phyloP scores from a whole-genome alignment of 2,113 vertebrate species.

The Catagonus wagneri region DNA sequence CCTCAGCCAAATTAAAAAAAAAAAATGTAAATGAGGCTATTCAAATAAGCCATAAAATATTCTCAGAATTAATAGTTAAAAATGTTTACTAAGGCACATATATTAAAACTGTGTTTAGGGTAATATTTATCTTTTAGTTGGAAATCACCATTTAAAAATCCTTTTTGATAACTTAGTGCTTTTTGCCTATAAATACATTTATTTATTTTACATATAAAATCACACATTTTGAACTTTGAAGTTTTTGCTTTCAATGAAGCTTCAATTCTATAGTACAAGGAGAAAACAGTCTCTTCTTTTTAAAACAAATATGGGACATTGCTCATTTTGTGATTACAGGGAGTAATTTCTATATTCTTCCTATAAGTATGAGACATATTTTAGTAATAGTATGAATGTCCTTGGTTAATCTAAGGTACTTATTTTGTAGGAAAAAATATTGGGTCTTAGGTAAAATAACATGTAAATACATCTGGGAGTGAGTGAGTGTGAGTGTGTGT shows the following conservation, averaged over 20 bases:
- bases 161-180: background rate
- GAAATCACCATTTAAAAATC: background rate
- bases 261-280: background rate
- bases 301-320: background rate
- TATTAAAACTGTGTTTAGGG: background rate
- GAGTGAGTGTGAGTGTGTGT: background rate
- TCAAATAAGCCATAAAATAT: background rate
- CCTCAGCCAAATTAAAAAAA: background rate
- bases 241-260: background rate
- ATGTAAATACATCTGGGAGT: background rate
- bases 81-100: background rate
- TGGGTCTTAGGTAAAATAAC: background rate
- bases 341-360: background rate
- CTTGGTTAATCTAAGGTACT: background rate
- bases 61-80: background rate
- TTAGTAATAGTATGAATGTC: background rate
- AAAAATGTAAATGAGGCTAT: background rate
- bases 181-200: background rate
- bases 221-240: background rate
- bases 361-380: background rate
- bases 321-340: background rate
- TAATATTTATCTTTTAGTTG: background rate
- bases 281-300: background rate
- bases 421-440: background rate
- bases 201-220: conserved; percentile 7